A percentile compares a stretch with the other conserved stretches of the same genome.
Conservation (phyloP, 2,797 vertebrate genomes). For the Arctocebus calabarensis region DNA sequence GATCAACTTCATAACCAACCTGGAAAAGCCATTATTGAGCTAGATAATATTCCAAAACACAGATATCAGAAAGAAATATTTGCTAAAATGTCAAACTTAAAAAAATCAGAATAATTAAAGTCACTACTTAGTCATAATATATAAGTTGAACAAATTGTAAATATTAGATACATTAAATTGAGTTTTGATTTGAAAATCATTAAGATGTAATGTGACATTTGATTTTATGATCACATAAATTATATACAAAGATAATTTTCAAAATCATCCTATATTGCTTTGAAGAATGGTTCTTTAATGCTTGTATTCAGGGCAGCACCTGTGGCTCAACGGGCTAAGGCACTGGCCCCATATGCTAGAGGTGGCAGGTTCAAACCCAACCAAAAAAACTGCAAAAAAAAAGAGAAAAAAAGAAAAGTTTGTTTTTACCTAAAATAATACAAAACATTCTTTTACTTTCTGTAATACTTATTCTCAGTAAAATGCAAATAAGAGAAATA, state of each 20-base stretch:
- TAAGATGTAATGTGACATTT: not conserved
- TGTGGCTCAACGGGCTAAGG: no score
- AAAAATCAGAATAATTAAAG: not conserved
- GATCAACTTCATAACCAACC: not conserved
- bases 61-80: constrained; percentile 1
- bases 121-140: not conserved
- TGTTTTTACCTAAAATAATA: not conserved
- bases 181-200: constrained; percentile 5
- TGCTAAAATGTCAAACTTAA: not conserved
- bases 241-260: not conserved
- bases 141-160: not conserved
- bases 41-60: not conserved
- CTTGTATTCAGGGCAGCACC: not conserved
- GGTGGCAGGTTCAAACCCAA: no score
- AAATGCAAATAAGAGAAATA: not conserved
- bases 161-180: not conserved
- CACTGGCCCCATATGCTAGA: no score
- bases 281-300: not conserved
- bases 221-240: not conserved
- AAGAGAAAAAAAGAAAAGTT: not conserved
- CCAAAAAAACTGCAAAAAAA: no score
- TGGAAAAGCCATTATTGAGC: not conserved
- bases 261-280: not conserved
- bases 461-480: not conserved
- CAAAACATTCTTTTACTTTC: not conserved